Evolutionary conservation across 2,113 vertebrate genomes (phyloP), one percentile per base, ranked within the genome.

Genomic region (Onychorhynchus coronatus): DNA sequence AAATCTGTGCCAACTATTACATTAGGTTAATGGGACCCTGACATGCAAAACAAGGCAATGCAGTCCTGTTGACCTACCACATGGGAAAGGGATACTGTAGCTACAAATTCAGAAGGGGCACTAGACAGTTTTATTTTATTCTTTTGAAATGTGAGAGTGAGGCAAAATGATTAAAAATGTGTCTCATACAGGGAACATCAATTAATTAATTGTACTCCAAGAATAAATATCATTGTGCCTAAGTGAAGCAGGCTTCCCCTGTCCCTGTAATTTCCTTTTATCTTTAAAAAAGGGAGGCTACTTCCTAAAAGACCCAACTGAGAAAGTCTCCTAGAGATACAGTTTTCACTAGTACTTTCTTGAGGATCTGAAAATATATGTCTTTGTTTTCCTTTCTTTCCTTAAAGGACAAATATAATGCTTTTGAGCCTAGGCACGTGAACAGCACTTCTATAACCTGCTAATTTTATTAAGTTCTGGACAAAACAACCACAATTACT

Each of bases 1-100:
- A 97, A 94, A 97, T 84, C 89, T 87, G 74, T 95, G 97, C 88
- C 95, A 97, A 90, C 46, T 96, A 46, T 97, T 96, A 78, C 72
- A 83, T 91, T 93, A 86, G 42, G 94, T 92, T 91, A 97, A 98
- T 93, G 83, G 70, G 84, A 97, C 68, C 47, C 76, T 79, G 83
- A 97, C 82, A 95, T 1, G 63, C 22, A 16, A 95, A 97, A 80
- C 25, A 52, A 93, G 92, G 76, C 78, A 88, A 76, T 74, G 37
- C 11, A 66, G 89, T 94, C 55, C 84, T 89, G 52, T 80, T 97
- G 96, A 96, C 88, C 85, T 79, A 84, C 68, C 89, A 96, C 86
- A 84, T 88, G 95, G 94, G 94, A 97, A 97, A 91, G 46, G 37
- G 63, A 94, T 90, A 95, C 10, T 88, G 10, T 22, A 97, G 87